Percentiles rank a stretch among this genome's conserved stretches.
Evolutionary conservation across 2,113 vertebrate species (phyloP).

Genomic region (Paramormyrops kingsleyae): DNA sequence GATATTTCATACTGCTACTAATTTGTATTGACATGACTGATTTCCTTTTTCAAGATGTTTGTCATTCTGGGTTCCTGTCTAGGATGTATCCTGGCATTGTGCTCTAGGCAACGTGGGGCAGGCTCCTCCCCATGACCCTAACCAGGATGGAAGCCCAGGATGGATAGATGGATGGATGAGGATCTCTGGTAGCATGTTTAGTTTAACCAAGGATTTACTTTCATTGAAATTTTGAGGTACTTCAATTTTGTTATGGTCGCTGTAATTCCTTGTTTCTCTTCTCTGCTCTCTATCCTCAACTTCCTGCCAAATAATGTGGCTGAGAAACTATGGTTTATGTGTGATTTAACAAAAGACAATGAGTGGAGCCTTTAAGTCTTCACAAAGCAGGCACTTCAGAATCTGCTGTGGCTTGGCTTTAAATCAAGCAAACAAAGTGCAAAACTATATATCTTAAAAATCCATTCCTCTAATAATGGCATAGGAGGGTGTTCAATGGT

Average conservation of each 20-base stretch:
- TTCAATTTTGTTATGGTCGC: neutral
- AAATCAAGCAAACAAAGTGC: neutral
- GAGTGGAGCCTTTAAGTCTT: neutral
- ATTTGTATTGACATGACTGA: neutral
- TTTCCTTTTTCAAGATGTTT: neutral
- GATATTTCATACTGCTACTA: neutral
- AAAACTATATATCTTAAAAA: neutral
- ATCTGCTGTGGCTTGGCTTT: neutral
- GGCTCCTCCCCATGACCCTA: neutral
- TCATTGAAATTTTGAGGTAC: neutral
- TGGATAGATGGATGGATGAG: neutral
- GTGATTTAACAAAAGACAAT: neutral
- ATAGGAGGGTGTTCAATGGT: neutral
- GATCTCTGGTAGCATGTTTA: neutral
- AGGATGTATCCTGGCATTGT: neutral
- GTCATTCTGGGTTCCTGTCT: neutral
- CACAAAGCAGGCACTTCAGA: neutral
- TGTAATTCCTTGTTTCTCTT: neutral
- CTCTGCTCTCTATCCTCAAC: neutral
- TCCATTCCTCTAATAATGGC: neutral
- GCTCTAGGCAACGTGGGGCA: neutral
- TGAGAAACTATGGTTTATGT: neutral
- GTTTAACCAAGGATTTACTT: neutral
- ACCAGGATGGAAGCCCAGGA: neutral
- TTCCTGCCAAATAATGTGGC: neutral